Conservation (phyloP, 2,797 vertebrate species). For the Columba guinea region DNA sequence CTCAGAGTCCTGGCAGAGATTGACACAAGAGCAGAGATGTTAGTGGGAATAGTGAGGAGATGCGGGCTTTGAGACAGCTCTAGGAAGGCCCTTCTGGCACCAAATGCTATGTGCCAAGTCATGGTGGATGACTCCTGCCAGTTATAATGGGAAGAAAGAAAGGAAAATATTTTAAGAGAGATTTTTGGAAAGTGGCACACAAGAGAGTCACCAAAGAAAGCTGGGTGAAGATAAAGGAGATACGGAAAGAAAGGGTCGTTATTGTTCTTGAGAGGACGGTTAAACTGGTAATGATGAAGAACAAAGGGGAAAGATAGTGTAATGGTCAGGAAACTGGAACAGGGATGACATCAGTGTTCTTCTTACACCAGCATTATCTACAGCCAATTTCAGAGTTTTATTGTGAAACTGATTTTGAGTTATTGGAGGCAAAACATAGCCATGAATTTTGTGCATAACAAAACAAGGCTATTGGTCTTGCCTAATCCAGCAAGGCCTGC, state of each 20-base stretch:
- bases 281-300: neutral
- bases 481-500: neutral
- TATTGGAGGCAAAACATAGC: neutral
- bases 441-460: neutral
- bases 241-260: neutral
- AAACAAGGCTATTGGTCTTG: neutral
- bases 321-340: neutral
- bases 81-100: neutral
- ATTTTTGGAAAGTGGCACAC: neutral
- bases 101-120: neutral
- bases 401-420: neutral
- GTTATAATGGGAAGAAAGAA: neutral
- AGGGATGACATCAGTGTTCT: neutral
- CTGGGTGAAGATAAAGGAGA: neutral
- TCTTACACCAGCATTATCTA: neutral
- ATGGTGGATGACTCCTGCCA: neutral
- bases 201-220: neutral
- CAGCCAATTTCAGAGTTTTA: neutral
- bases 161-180: neutral
- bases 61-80: neutral
- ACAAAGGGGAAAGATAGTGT: neutral
- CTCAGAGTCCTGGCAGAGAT: neutral
- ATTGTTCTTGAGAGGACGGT: neutral
- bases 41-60: neutral
- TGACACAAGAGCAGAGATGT: accelerated